These are phyloP conservation scores for Hemistola chrysoprasaria DNA, from an alignment of 2,888 invertebrate genomes.

Conservation along the genomic window DNA sequence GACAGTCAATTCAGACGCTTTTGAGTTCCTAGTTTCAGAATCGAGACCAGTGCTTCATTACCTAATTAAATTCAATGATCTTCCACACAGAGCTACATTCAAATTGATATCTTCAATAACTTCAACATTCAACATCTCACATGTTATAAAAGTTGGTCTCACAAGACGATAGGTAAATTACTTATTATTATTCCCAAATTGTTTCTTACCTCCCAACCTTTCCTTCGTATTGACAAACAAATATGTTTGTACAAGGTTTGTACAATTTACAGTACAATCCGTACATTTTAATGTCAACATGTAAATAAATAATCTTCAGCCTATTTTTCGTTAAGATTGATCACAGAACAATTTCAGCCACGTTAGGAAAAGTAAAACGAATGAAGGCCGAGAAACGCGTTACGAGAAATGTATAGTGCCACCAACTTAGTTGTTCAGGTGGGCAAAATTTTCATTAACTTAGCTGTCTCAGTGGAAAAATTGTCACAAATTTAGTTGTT, in stretches of 20 bases:
- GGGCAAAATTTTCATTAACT: no score
- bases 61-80: conserved; percentile 4
- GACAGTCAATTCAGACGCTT: no score
- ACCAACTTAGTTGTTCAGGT: no score
- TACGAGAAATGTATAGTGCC: conserved; percentile 18
- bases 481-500: not conserved
- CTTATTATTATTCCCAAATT: conserved; percentile 29
- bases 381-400: conserved; percentile 29
- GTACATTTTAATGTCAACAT: conserved; percentile 42
- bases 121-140: conserved; percentile 29
- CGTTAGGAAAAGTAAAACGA: conserved; percentile 43
- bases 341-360: conserved; percentile 73
- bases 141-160: conserved; percentile 66
- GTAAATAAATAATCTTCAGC: conserved; percentile 45
- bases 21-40: no score
- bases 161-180: conserved; percentile 52
- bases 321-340: conserved; percentile 37
- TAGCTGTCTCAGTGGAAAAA: no score
- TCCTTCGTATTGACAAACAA: conserved; percentile 38
- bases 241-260: conserved; percentile 55
- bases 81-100: conserved; percentile 15
- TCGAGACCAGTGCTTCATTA: no score
- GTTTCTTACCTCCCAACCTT: conserved; percentile 19
- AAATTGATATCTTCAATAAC: conserved; percentile 20
- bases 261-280: conserved; percentile 67